A percentile compares a stretch with the other conserved stretches of the same genome.
phyloP scores from a whole-genome alignment of 2,113 vertebrate genomes.

The Gymnogyps californianus region DNA sequence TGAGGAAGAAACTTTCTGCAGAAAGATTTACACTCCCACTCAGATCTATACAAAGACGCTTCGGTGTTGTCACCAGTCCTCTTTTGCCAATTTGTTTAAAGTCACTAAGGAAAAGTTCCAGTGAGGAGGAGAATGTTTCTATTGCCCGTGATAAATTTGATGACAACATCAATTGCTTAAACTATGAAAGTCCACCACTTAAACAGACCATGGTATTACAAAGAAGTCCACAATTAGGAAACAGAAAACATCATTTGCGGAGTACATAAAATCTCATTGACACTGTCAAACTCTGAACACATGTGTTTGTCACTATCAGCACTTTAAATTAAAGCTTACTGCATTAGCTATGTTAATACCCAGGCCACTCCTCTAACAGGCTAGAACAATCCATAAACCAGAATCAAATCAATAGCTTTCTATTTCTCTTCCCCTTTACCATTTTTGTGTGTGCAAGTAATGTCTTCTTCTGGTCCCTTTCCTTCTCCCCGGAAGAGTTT shows the following conservation, averaged over 20 bases:
- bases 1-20: neutral
- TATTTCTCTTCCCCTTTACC: neutral
- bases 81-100: neutral
- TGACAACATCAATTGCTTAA: neutral
- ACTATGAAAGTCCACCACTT: neutral
- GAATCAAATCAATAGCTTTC: neutral
- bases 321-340: neutral
- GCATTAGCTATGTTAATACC: neutral
- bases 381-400: neutral
- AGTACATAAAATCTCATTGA: neutral
- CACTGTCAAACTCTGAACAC: neutral
- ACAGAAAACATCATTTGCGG: neutral
- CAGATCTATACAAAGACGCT: neutral
- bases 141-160: neutral
- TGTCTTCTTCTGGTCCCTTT: neutral
- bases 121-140: neutral
- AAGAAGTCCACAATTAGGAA: neutral
- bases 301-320: accelerated
- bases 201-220: neutral
- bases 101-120: neutral
- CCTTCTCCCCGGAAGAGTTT: neutral
- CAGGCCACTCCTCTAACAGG: neutral
- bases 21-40: neutral
- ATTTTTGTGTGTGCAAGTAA: neutral
- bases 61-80: neutral